Conservation (phyloP, 2,113 vertebrate genomes). For the Stegostoma tigrinum region DNA sequence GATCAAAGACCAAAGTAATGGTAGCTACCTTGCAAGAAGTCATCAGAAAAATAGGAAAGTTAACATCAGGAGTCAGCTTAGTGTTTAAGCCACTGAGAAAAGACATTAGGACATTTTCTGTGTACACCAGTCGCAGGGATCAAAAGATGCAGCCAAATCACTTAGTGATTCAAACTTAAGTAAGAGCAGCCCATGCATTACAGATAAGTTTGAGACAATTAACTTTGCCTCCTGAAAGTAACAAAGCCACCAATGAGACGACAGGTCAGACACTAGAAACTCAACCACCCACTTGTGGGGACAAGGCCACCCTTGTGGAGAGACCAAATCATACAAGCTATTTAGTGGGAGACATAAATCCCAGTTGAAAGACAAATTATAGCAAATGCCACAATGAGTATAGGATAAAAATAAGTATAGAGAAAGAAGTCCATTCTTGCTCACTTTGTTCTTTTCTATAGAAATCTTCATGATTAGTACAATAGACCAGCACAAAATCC, state of each 20-base stretch:
- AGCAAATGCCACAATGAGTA: background rate
- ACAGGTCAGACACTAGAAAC: background rate
- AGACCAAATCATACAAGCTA: background rate
- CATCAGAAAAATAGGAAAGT: background rate
- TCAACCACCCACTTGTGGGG: background rate
- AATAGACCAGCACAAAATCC: background rate
- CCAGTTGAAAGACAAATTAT: slow-evolving; percentile 16
- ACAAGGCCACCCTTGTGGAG: slow-evolving; percentile 6
- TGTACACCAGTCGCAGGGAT: background rate
- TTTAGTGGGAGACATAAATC: background rate
- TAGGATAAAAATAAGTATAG: background rate
- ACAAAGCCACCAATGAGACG: background rate
- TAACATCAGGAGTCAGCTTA: slow-evolving; percentile 7
- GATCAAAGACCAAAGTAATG: slow-evolving; percentile 27
- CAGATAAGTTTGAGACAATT: background rate
- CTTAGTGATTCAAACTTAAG: slow-evolving; percentile 15
- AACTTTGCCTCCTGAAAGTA: background rate
- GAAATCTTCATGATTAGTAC: background rate
- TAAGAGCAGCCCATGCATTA: background rate
- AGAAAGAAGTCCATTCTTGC: background rate
- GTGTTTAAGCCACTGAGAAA: slow-evolving; percentile 24
- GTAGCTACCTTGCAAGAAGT: background rate
- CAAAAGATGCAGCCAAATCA: slow-evolving; percentile 12
- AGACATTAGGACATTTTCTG: background rate
- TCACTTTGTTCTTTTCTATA: background rate